Conservation (phyloP, 2,888 invertebrate species). For the Entomobrya multifasciata region DNA sequence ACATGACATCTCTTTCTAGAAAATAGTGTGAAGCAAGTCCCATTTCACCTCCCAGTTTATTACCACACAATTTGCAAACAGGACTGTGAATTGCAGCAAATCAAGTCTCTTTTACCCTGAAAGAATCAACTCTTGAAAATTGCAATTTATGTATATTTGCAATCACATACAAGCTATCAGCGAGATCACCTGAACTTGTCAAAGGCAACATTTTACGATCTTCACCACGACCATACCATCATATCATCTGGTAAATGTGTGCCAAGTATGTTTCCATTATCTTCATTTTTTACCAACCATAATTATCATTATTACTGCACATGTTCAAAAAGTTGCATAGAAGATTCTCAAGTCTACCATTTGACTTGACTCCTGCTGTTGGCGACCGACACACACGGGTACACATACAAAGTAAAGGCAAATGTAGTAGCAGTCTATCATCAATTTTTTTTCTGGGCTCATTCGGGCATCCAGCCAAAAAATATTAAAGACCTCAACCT, state of each 20-base stretch:
- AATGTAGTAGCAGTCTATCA: not conserved
- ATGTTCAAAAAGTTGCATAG: not conserved
- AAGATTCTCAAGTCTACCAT: too few relatives aligned
- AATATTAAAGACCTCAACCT: slow-evolving; percentile 36
- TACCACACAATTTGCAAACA: too few relatives aligned
- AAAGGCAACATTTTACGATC: too few relatives aligned
- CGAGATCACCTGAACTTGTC: too few relatives aligned
- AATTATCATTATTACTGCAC: not conserved
- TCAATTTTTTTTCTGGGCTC: slow-evolving; percentile 20
- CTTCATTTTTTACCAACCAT: not conserved
- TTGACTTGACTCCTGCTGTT: not conserved
- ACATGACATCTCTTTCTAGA: too few relatives aligned
- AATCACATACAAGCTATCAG: not conserved
- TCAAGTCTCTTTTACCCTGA: too few relatives aligned
- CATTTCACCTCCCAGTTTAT: too few relatives aligned
- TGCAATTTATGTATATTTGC: not conserved
- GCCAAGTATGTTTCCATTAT: slow-evolving; percentile 23
- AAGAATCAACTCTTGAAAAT: not conserved
- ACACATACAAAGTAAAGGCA: not conserved
- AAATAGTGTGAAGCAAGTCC: too few relatives aligned
- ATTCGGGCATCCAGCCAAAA: slow-evolving; percentile 43
- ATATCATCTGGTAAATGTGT: not conserved
- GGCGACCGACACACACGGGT: too few relatives aligned
- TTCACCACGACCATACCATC: too few relatives aligned
- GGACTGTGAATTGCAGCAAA: too few relatives aligned